Evolutionary conservation across 1,140 invertebrate genomes (phyloP).

Genomic region (Globodera rostochiensis): DNA sequence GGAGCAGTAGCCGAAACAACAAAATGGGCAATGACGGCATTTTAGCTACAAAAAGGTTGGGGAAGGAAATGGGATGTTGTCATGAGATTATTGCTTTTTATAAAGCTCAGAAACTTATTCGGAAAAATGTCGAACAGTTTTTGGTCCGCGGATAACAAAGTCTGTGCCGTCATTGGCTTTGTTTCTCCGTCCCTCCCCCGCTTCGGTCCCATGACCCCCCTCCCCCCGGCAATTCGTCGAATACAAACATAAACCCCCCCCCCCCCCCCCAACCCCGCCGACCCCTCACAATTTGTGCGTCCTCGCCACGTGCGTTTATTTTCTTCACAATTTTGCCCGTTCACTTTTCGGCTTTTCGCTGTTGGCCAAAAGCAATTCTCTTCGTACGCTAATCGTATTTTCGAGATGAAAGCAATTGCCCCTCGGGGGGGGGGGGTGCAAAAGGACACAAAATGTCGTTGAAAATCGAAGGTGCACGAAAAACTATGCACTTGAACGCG

Average conservation of each 20-base stretch:
- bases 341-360: background rate
- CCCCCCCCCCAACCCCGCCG: background rate
- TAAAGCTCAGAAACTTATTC: no score
- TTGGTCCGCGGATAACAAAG: no score
- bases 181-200: no score
- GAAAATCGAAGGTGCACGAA: background rate
- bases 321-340: background rate
- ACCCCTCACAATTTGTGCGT: background rate
- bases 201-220: background rate
- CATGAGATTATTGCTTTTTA: background rate
- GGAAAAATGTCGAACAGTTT: background rate
- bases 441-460: background rate
- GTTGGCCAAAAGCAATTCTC: background rate
- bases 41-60: background rate
- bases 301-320: background rate
- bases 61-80: background rate
- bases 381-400: background rate
- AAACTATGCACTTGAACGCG: background rate
- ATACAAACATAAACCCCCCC: no score
- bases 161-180: no score
- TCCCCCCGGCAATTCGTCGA: background rate
- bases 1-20: background rate
- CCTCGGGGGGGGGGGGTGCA: background rate
- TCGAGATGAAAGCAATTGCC: background rate
- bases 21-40: background rate